Base-by-base conservation (phyloP, 2,113 vertebrate species). In the Hyaena hyaena region DNA sequence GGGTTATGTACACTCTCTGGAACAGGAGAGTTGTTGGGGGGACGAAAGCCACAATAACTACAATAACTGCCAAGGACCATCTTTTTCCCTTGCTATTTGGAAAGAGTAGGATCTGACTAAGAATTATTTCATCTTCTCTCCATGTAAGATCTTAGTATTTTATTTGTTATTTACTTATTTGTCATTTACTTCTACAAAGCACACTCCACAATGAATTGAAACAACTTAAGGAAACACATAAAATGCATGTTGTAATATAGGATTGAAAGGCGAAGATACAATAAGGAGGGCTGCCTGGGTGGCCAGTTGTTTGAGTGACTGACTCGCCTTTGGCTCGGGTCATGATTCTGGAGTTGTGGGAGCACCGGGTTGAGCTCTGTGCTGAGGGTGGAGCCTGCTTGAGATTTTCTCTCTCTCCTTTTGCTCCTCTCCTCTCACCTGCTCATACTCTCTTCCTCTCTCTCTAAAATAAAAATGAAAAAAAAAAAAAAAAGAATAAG, bases 101-200 rank as follows among this genome's bases (percentile, higher is more conserved):
- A 73, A 19, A 93, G 28, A 89, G 35, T 58, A 31, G 28, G 79
- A 93, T 4, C 21, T 69, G 9, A 68, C n/a, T 33, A 77, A 88
- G 16, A 88, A 19, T 71, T 61, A 74, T 24, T 68, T 82, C 24
- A 69, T 93, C 26, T 69, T 69, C 43, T 93, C 14, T 68, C 9
- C 9, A 71, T 33, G 19, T 76, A 19, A 33, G 35, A 23, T 76
- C 33, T 58, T 48, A 82, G 21, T 74, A 58, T 87, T 81, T 73
- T 68, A 93, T 92, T 88, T 66, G 31, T 69, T 92, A 45, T 65
- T 79, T 5, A 79, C 21, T 65, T 66, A 93, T 88, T 94, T 66
- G 31, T 63, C 88, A 45, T 65, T 79, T 5, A 71, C 21, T 95
- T 71, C n/a, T 71, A 35, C 66, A 39, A 17, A 53, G 35, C 50